Evolutionary conservation across 2,888 invertebrate species (phyloP).

Genomic region (Nemoura dubitans): DNA sequence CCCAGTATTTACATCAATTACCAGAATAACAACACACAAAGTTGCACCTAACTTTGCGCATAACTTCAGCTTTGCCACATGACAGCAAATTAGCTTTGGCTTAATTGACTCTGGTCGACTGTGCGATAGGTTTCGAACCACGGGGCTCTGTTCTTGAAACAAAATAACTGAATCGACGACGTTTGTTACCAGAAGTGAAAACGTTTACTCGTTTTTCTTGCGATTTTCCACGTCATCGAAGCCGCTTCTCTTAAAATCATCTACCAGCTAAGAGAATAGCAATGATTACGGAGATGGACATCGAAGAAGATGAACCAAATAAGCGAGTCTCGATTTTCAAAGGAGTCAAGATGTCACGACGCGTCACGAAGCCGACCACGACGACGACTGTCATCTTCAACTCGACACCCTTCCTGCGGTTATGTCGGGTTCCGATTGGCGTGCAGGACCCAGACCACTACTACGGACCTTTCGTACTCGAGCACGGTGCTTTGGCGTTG

Average conservation of each 20-base stretch:
- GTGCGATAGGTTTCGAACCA: background rate
- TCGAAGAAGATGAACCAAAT: background rate
- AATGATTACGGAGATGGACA: background rate
- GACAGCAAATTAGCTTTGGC: background rate
- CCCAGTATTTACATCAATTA: background rate
- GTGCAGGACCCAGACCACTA: background rate
- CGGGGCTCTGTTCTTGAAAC: background rate
- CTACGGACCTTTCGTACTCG: constrained; percentile 13
- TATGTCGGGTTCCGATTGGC: background rate
- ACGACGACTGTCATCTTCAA: background rate
- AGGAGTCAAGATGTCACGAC: background rate
- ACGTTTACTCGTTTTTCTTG: background rate
- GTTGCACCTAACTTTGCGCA: background rate
- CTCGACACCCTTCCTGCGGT: background rate
- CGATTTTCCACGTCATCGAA: background rate
- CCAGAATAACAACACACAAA: background rate
- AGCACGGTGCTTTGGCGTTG: background rate
- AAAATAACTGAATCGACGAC: background rate
- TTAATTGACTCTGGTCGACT: background rate
- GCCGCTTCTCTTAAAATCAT: background rate
- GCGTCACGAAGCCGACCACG: background rate
- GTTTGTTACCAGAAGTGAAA: background rate
- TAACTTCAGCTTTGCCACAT: background rate
- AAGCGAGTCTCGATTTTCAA: background rate
- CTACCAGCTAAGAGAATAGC: background rate